Evolutionary conservation across 2,797 vertebrate genomes (phyloP).

Genomic region (Mus minutoides): DNA sequence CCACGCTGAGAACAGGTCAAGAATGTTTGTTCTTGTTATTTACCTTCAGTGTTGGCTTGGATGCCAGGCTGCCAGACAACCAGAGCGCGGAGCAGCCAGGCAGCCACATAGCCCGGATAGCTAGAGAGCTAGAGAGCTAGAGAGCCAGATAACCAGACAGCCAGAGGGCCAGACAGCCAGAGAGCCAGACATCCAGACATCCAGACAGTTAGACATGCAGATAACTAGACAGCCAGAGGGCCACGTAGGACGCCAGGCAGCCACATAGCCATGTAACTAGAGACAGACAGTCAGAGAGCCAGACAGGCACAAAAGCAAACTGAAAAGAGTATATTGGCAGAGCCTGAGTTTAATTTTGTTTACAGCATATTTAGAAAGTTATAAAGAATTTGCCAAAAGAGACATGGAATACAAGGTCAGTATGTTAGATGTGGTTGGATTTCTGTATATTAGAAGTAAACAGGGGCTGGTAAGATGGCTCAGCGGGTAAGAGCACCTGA

Average conservation of each 20-base stretch:
- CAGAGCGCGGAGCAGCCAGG: not conserved
- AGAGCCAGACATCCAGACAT: not conserved
- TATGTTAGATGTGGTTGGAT: not conserved
- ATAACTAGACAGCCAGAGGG: too few species aligned
- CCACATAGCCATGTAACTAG: not conserved
- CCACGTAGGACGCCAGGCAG: not conserved
- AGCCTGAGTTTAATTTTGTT: not conserved
- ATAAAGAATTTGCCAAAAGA: not conserved
- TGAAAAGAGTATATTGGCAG: not conserved
- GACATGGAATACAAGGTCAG: not conserved
- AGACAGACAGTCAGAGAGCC: not conserved
- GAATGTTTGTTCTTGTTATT: not conserved
- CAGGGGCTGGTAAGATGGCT: too few species aligned
- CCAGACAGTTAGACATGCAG: not conserved
- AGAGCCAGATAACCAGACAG: not conserved
- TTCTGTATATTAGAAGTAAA: not conserved
- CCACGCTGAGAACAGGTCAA: not conserved
- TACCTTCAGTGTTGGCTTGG: rapidly evolving
- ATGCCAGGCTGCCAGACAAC: not conserved
- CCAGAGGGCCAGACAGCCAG: not conserved
- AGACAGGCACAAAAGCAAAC: not conserved
- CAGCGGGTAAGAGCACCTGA: too few species aligned
- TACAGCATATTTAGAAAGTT: not conserved
- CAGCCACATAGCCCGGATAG: not conserved
- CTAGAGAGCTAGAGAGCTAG: not conserved